phyloP scores from a whole-genome alignment of 2,888 invertebrate genomes.

The Leptopilina syphax region DNA sequence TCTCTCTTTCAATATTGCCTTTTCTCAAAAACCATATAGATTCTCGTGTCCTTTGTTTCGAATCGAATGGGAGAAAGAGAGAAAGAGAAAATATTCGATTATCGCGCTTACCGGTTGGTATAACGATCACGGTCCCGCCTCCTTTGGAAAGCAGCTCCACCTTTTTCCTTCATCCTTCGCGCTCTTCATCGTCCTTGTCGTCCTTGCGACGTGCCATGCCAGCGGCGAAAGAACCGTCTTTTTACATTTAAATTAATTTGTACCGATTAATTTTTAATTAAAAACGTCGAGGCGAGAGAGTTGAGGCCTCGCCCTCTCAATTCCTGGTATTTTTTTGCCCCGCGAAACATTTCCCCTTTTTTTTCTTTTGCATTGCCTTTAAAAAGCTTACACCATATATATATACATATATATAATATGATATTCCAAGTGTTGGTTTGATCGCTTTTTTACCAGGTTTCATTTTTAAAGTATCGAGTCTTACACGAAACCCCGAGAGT shows the following conservation, averaged over 20 bases:
- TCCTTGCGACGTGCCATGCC: constrained; percentile 46
- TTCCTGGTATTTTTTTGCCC: constrained; percentile 52
- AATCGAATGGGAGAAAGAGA: constrained; percentile 50
- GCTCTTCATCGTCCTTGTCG: constrained; percentile 54
- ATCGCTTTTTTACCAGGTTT: constrained; percentile 21
- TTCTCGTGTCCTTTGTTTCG: constrained; percentile 65
- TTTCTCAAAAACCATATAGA: constrained; percentile 1
- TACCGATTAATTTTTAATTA: constrained; percentile 76
- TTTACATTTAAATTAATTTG: constrained; percentile 75
- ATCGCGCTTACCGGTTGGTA: constrained; percentile 68
- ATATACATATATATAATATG: neutral
- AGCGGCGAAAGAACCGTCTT: constrained; percentile 52
- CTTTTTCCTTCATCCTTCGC: constrained; percentile 59
- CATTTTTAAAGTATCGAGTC: neutral
- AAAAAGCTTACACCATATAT: neutral
- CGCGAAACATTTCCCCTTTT: constrained; percentile 54
- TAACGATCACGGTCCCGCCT: constrained; percentile 75
- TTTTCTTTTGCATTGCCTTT: neutral
- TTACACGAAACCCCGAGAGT: constrained; percentile 23
- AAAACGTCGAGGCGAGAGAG: constrained; percentile 59
- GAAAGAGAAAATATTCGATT: constrained; percentile 71
- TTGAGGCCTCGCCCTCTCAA: constrained; percentile 41
- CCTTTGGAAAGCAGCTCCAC: constrained; percentile 71
- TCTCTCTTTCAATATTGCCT: neutral
- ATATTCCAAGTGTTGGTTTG: constrained; percentile 29